These are phyloP conservation scores for Coendou prehensilis DNA, from an alignment of 2,797 vertebrate genomes.

Conservation along the genomic window DNA sequence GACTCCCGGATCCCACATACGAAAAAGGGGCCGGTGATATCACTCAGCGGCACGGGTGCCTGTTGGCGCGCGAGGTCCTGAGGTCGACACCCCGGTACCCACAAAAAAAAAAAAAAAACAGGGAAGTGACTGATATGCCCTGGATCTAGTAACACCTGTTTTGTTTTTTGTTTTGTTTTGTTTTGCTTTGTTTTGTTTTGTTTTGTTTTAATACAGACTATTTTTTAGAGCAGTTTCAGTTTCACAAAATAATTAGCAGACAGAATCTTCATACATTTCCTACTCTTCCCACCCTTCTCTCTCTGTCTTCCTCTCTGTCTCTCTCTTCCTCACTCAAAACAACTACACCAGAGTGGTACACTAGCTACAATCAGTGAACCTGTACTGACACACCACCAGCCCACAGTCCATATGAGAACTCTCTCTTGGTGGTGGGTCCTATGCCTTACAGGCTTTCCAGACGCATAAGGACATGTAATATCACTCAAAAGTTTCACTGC, in stretches of 20 bases:
- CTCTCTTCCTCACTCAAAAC: not conserved
- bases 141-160: not conserved
- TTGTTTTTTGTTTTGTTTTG: too few species aligned
- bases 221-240: not conserved
- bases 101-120: too few species aligned
- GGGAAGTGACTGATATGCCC: not conserved
- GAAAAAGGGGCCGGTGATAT: too few species aligned
- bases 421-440: not conserved
- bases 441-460: not conserved
- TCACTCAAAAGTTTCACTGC: not conserved
- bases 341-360: too few species aligned
- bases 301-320: not conserved
- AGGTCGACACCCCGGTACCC: too few species aligned
- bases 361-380: not conserved
- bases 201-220: not conserved
- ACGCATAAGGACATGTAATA: accelerated
- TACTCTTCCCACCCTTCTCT: not conserved
- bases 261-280: not conserved
- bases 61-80: too few species aligned
- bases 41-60: too few species aligned
- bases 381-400: not conserved
- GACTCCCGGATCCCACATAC: too few species aligned
- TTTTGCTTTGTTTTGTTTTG: too few species aligned
- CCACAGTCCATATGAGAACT: not conserved
- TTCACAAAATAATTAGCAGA: not conserved